phyloP scores from a whole-genome alignment of 2,888 invertebrate species.

The Apamea monoglypha region DNA sequence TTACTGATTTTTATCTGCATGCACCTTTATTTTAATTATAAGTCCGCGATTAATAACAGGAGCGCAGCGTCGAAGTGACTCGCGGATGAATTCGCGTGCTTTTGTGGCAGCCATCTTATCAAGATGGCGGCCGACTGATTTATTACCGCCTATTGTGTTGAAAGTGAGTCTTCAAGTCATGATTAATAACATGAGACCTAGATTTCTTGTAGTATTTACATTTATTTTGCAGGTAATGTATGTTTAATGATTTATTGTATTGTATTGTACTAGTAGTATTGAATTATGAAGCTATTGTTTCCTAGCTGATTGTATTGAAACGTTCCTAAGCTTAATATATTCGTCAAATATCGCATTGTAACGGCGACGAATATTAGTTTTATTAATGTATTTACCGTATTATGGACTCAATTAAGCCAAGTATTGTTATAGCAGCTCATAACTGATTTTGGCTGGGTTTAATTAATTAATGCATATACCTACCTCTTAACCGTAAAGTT shows the following conservation, averaged over 20 bases:
- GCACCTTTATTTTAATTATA: constrained; percentile 53
- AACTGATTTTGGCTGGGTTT: neutral
- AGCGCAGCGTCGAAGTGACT: constrained; percentile 31
- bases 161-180: constrained; percentile 11
- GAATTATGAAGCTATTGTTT: constrained; percentile 20
- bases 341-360: constrained; percentile 1
- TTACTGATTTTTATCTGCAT: neutral
- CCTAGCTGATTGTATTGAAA: neutral
- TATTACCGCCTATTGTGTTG: constrained; percentile 27
- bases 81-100: constrained; percentile 42
- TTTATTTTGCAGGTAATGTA: neutral
- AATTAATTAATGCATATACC: constrained; percentile 4
- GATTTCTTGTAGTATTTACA: neutral
- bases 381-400: neutral
- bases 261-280: constrained; percentile 18
- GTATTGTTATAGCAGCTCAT: neutral
- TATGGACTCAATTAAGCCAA: too few species aligned
- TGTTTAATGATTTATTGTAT: neutral
- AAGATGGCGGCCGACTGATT: constrained; percentile 54
- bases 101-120: constrained; percentile 44
- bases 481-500: neutral
- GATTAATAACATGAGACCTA: constrained; percentile 9
- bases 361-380: constrained; percentile 8
- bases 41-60: constrained; percentile 46
- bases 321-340: neutral